Evolutionary conservation across 2,797 vertebrate genomes (phyloP).

Genomic region (Hippoglossus hippoglossus): DNA sequence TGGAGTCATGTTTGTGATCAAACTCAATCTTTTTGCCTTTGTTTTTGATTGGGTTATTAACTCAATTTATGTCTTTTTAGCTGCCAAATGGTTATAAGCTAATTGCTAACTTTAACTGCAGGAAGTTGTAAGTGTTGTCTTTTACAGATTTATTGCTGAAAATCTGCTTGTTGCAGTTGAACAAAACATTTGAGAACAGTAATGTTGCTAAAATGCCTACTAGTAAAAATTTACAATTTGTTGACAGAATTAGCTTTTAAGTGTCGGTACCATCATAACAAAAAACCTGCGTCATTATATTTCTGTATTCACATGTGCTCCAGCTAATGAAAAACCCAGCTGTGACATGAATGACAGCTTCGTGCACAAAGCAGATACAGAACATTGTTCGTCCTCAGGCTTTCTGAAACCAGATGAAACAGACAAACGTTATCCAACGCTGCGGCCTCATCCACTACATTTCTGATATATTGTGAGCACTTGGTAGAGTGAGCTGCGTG

Average conservation of each 20-base stretch:
- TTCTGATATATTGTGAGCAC: constrained; percentile 82
- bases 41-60: too few species aligned
- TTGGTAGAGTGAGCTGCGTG: constrained; percentile 84
- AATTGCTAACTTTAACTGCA: too few species aligned
- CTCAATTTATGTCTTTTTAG: too few species aligned
- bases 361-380: constrained; percentile 38
- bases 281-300: constrained; percentile 9
- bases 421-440: constrained; percentile 59
- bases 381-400: constrained; percentile 52
- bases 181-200: background rate
- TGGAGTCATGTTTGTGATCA: too few species aligned
- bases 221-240: background rate
- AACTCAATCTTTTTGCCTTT: too few species aligned
- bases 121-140: too few species aligned
- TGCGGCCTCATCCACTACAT: constrained; percentile 79
- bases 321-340: constrained; percentile 27
- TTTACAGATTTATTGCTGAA: background rate
- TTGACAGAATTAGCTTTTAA: background rate
- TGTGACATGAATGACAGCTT: constrained; percentile 59
- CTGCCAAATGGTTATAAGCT: too few species aligned
- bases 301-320: constrained; percentile 26
- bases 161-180: background rate
- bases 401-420: constrained; percentile 56
- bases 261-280: constrained; percentile 2
- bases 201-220: too few species aligned